Base-by-base conservation (phyloP, 1,140 invertebrate species). In the Pachyrhynchus sulphureomaculatus region DNA sequence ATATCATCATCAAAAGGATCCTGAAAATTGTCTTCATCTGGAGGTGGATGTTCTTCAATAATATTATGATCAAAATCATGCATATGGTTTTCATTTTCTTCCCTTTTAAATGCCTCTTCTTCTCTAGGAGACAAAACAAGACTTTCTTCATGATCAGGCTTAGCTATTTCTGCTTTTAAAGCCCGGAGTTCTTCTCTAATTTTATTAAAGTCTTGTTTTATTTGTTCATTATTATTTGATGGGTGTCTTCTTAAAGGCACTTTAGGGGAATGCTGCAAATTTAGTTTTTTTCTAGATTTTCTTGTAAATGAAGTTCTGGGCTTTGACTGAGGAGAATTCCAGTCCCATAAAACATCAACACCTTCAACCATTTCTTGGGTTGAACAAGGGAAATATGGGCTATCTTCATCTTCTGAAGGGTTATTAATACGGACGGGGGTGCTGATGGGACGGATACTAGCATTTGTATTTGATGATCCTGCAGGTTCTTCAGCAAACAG, bases 341-440 rank as follows among this genome's bases (percentile, higher is more conserved):
- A 75, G 49, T 75, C 72, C 74, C 74, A 75, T 3, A 70, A 49
- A 37, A 75, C 74, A 64, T 75, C 72, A 6, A 71, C 61, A 45
- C 68, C 65, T n/a, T 75, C 70, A 18, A 29, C 39, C 12, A 57
- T 51, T 65, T 75, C 73, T 66, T 74, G 73, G 21, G 67, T 73
- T 34, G 39, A 68, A 29, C 63, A 49, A 41, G 61, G 56, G 21
- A 58, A 62, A 20, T 59, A 45, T 12, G 65, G 65, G 32, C 60
- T 62, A 5, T 62, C 48, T 21, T 62, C 60, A 47, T 65, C 57
- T 15, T 62, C 60, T n/a, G 56, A 49, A 15, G 13, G n/a, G 15
- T 39, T 59, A 17, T 42, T 49, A 10, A 12, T 48, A 20, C 45
- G 36, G 0, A 51, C 20, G 3, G 56, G 56, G 2, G 56, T 59